Conservation (phyloP, 2,888 invertebrate genomes). For the Morpho achilles region DNA sequence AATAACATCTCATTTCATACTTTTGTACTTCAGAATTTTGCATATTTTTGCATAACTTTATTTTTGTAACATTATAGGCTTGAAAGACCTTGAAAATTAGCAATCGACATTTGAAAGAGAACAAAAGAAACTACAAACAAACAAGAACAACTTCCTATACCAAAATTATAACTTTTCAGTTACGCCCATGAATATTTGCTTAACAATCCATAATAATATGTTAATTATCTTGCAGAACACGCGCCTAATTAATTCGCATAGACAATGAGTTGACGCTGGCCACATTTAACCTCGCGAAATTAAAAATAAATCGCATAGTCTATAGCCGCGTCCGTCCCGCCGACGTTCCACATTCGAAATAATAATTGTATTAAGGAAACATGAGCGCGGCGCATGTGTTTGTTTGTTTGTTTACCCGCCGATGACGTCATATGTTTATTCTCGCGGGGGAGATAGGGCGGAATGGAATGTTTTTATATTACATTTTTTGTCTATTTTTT, state of each 20-base stretch:
- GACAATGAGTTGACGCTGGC: conserved; percentile 28
- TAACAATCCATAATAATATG: conserved; percentile 6
- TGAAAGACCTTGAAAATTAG: no score
- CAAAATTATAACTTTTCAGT: background rate
- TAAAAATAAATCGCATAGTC: conserved; percentile 46
- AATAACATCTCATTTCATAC: no score
- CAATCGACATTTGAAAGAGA: no score
- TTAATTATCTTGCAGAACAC: conserved; percentile 13
- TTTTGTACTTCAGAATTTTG: no score
- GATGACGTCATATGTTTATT: conserved; percentile 80
- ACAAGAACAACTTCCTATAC: background rate
- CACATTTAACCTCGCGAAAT: conserved; percentile 34
- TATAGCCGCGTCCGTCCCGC: conserved; percentile 48
- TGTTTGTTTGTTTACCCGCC: conserved; percentile 80
- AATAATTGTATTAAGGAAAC: conserved; percentile 80
- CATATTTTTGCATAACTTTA: no score
- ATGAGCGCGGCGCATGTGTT: conserved; percentile 80
- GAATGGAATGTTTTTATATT: conserved; percentile 10
- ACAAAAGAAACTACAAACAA: no score
- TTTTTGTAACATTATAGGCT: background rate
- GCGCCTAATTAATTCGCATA: conserved; percentile 45
- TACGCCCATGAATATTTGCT: conserved; percentile 1
- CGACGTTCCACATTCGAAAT: conserved; percentile 75
- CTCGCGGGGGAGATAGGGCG: conserved; percentile 59
- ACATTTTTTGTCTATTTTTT: background rate